These are phyloP conservation scores for Microctonus hyperodae DNA, from an alignment of 2,888 invertebrate genomes.

Conservation along the genomic window DNA sequence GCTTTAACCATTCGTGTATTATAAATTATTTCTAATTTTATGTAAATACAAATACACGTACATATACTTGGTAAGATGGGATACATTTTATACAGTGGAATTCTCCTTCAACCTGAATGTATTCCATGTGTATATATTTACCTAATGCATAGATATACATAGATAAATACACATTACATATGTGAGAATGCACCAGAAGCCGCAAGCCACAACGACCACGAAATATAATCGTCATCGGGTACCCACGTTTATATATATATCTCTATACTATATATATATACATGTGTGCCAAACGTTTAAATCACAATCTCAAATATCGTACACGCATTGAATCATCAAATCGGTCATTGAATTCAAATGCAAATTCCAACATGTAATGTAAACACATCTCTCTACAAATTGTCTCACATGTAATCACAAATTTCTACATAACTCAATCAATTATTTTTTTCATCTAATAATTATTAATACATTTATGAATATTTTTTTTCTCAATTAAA, in stretches of 20 bases:
- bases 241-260: conserved; percentile 6
- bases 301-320: conserved; percentile 16
- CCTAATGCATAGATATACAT: too few relatives aligned
- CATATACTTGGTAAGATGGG: too few relatives aligned
- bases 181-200: conserved; percentile 2
- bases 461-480: too few relatives aligned
- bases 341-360: background rate
- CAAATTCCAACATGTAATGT: background rate
- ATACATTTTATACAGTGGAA: background rate
- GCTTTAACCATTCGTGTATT: background rate
- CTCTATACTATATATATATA: background rate
- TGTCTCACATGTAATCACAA: background rate
- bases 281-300: conserved; percentile 10
- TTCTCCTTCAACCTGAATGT: background rate
- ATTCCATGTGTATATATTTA: too few relatives aligned
- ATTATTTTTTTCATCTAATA: too few relatives aligned
- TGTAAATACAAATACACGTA: background rate
- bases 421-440: background rate
- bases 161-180: background rate
- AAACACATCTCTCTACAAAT: background rate
- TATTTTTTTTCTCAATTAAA: too few relatives aligned
- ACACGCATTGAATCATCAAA: conserved; percentile 10
- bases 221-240: conserved; percentile 11
- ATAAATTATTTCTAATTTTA: background rate
- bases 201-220: conserved; percentile 6